Evolutionary conservation across 2,113 vertebrate species (phyloP), one percentile per base, ranked within the genome.

Genomic region (Rhabdornis inornatus): DNA sequence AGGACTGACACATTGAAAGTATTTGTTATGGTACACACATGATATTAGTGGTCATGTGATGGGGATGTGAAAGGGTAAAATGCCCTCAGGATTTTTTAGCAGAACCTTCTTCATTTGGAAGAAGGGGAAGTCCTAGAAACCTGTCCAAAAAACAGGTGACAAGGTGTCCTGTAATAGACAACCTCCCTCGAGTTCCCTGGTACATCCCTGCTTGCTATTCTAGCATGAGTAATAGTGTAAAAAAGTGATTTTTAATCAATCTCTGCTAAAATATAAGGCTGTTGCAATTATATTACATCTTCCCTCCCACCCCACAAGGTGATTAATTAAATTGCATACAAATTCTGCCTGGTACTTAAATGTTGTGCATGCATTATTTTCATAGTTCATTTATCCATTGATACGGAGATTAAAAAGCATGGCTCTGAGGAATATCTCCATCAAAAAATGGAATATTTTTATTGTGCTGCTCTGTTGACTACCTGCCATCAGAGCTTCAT

Each of bases 321-420:
- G 39, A 70, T 79, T 95, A 92, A 95, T 94, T 83, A 90, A 74
- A 80, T 39, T 50, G 59, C 30, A 12, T 80, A 74, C 77, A 27
- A 74, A 69, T 88, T 82, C 66, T 83, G 47, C 50, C 40, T 80
- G 9, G 13, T 77, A 52, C 85, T 94, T 94, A 89, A 92, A 92
- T 52, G 35, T 74, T 83, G 78, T 42, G 57, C 75, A 66, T 59
- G 75, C 66, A 57, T 94, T 94, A 52, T 88, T 81, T 90, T 91
- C 66, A 16, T 55, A 89, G 70, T 87, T 90, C 59, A 47, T 95
- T 30, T 92, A 95, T 89, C 53, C 75, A 72, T 91, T 92, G 82
- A 75, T 80, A 44, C 3, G 1, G 59, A 85, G 78, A 95, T 86
- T 75, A 61, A 83, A 93, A 85, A 78, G 27, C 55, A 4, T 11